Evolutionary conservation across 2,888 invertebrate genomes (phyloP), one percentile per base, ranked within the genome.

Genomic region (Drosophila mimetica): DNA sequence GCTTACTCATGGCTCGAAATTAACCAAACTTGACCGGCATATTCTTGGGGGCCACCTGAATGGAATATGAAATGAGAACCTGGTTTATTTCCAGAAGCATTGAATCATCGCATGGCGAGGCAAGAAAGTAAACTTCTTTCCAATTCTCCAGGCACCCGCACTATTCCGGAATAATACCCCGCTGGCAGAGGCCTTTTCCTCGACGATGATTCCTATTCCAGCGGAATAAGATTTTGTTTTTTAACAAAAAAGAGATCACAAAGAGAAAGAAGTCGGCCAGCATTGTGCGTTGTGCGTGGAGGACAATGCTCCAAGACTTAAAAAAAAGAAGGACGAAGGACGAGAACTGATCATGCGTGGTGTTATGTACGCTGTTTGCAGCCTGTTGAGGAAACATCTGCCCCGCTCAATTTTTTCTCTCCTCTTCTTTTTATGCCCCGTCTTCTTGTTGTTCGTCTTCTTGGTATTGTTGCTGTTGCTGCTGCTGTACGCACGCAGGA

Each of bases 381-480:
- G 82, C 81, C 84, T 85, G 86, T 79, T 81, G 75, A 79, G 84
- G 84, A 85, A 85, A 85, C 84, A 85, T 85, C 86, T 85, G 84
- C 84, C 86, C 84, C 86, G 84, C 84, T 85, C 86, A 86, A 63
- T 80, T 72, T 73, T 74, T 59, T 59, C 41, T 57, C 59, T 47
- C 36, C 61, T 46, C 41, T 37, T 47, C 59, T 41, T 76, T 80
- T 77, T 74, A 77, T 73, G 58, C 71, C 72, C 71, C 74, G 25
- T 74, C 70, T 70, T 69, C 55, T 57, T 39, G 37, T 44, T 34
- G 42, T 37, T 59, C 48, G 37, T 18, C 67, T 64, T 71, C 65
- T 65, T 30, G 61, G 51, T 64, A 55, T 81, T 78, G 66, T 74
- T 70, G 60, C 37, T 71, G 75, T 57, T 74, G 71, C 32, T 69